Base-by-base conservation (phyloP, 2,113 vertebrate genomes). In the Coturnix japonica region DNA sequence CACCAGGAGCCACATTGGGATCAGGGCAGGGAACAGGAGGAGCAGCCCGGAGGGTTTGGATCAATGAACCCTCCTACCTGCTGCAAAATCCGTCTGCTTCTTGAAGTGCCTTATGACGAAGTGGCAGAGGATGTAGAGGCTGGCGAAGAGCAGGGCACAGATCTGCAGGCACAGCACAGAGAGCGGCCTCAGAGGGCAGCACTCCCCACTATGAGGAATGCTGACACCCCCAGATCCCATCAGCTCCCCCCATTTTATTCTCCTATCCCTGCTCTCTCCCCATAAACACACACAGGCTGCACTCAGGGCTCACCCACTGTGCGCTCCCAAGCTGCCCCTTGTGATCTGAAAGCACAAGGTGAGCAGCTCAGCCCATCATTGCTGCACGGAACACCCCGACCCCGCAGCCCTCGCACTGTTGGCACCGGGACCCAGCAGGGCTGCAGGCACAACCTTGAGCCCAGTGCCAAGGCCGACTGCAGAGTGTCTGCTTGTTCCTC, bases 81-180 rank as follows among this genome's bases (percentile, higher is more conserved):
- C 98, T 51, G 98, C 83, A 74, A 99, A 99, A 94, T 99, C 99
- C 0, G 99, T 96, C 72, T 98, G 98, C 97, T 99, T 99, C 98
- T 98, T 99, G 97, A 99, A 99, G 96, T 96, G 98, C 33, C 98
- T 99, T 95, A 99, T 98, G 96, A 99, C 95, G 89, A 99, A 96
- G 95, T 99, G 99, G 93, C 98, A 99, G 89, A 99, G 93, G 75
- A 99, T 98, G 97, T 99, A 99, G 79, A 99, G 98, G 85, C 98
- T 97, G 14, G 97, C 96, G 31, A 99, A 99, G 85, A 99, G 98
- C 89, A 99, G 98, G 16, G 98, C 95, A 8, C 98, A 99, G 95
- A 99, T 99, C 99, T 99, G 97, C 1, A 39, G 75, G 84, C 70
- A 93, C 63, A 93, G 61, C 23, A 19, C 39, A 0, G 7, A 1